phyloP scores from a whole-genome alignment of 2,888 invertebrate species.

The Ferrisia virgata region DNA sequence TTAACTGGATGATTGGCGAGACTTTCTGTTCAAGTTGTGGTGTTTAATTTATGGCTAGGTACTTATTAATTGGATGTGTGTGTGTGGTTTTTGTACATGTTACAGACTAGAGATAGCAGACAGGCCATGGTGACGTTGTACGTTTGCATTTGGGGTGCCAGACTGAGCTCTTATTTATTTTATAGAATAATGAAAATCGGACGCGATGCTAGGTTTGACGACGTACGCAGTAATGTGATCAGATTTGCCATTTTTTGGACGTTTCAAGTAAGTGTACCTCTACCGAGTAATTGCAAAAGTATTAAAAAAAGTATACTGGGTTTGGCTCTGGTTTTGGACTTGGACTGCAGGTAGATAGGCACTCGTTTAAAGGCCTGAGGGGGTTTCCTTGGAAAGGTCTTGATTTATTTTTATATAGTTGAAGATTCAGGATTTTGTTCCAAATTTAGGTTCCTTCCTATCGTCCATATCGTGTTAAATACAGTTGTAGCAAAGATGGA shows the following conservation, averaged over 20 bases:
- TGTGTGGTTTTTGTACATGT: no score
- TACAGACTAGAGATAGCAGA: slow-evolving; percentile 76
- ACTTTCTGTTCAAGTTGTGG: background rate
- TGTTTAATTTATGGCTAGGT: background rate
- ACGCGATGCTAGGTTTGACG: slow-evolving; percentile 86
- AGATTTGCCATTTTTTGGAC: slow-evolving; percentile 91
- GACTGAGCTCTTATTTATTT: slow-evolving; percentile 83
- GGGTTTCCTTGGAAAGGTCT: no score
- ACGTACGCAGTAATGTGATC: slow-evolving; percentile 78
- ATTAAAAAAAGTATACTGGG: no score
- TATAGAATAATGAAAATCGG: slow-evolving; percentile 88
- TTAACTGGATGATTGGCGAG: slow-evolving; percentile 27
- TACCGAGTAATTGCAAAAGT: no score
- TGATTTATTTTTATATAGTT: no score
- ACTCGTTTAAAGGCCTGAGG: no score
- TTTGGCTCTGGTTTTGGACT: no score
- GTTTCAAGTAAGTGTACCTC: slow-evolving; percentile 81
- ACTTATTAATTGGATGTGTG: background rate
- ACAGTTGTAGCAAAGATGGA: no score
- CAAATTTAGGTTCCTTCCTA: no score
- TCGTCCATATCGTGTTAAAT: no score
- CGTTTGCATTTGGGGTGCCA: slow-evolving; percentile 81
- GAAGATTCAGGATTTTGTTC: no score
- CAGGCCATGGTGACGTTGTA: slow-evolving; percentile 88
- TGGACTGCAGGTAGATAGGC: no score